These are phyloP conservation scores for Pyrgus malvae DNA, from an alignment of 2,888 invertebrate species.

Conservation along the genomic window DNA sequence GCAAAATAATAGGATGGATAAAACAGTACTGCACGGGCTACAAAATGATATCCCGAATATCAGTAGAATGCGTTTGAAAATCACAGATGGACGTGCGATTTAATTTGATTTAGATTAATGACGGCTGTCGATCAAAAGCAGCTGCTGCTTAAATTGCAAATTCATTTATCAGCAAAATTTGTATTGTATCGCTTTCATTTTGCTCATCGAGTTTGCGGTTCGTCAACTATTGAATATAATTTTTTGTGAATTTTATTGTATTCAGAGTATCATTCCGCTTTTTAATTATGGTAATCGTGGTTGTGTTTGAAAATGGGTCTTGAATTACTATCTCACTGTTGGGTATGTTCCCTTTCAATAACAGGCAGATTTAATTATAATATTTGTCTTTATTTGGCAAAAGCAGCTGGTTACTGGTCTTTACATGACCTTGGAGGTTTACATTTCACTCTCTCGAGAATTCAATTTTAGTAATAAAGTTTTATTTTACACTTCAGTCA, in stretches of 20 bases:
- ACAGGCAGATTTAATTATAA: too few species aligned
- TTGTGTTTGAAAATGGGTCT: not conserved
- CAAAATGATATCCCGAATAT: not conserved
- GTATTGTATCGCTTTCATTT: constrained; percentile 9
- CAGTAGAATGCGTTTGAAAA: not conserved
- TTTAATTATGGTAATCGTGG: not conserved
- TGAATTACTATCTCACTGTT: too few species aligned
- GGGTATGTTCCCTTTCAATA: too few species aligned
- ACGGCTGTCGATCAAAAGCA: constrained; percentile 17
- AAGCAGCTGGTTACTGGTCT: too few species aligned
- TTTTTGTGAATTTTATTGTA: constrained; percentile 2
- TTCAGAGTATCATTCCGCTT: not conserved
- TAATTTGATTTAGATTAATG: constrained; percentile 18
- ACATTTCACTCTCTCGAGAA: too few species aligned
- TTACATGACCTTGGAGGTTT: too few species aligned
- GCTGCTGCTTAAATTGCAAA: constrained; percentile 23
- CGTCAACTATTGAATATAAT: not conserved
- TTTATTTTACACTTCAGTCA: too few species aligned
- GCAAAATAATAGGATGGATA: too few species aligned
- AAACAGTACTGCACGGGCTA: too few species aligned
- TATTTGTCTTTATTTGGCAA: too few species aligned
- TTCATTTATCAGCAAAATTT: constrained; percentile 19
- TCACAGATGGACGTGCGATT: not conserved
- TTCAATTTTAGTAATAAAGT: too few species aligned
- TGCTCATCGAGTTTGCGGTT: not conserved